Base-by-base conservation (phyloP, 2,797 vertebrate species). In the Moxostoma hubbsi region DNA sequence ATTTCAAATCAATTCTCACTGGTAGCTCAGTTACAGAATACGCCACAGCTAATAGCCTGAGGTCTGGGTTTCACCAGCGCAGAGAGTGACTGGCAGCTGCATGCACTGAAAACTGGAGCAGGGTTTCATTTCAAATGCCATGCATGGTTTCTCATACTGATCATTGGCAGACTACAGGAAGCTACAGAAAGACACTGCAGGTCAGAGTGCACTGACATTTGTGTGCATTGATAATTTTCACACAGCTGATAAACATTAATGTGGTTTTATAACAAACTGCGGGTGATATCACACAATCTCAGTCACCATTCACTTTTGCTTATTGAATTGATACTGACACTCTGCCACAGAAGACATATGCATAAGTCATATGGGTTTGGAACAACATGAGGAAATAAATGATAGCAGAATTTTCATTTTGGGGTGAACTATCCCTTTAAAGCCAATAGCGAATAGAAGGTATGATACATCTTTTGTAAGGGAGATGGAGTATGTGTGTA, bases 71-170 rank as follows among this genome's bases (percentile, higher is more conserved):
- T 77, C 59, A 54, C 75, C 64, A 1, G 54, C 12, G 18, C 64
- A 77, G 16, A 12, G 54, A 78, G 49, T 70, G 66, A 70, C 66
- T 78, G 75, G 36, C 75, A 78, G 75, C 66, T 70, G 54, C 11
- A 62, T 54, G 66, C 49, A 53, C 36, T 69, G 49, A 63, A 24
- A 9, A 15, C 65, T 24, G 51, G 55, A 66, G 66, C 43, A 55
- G 43, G n/a, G 18, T 61, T 80, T 78, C 43, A 58, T 81, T 81
- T 53, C 67, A 71, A 47, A 79, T 75, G 79, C 80, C 69, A 75
- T 45, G 51, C 65, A 81, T 64, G 58, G 9, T 64, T 75, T 50
- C 36, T 55, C 49, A 6, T 46, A 2, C 73, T 66, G 53, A 58
- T 61, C 47, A 65, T 63, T 63, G 55, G 18, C 46, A 69, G n/a